Evolutionary conservation across 2,113 vertebrate genomes (phyloP).

Genomic region (Brachyhypopomus gauderio): DNA sequence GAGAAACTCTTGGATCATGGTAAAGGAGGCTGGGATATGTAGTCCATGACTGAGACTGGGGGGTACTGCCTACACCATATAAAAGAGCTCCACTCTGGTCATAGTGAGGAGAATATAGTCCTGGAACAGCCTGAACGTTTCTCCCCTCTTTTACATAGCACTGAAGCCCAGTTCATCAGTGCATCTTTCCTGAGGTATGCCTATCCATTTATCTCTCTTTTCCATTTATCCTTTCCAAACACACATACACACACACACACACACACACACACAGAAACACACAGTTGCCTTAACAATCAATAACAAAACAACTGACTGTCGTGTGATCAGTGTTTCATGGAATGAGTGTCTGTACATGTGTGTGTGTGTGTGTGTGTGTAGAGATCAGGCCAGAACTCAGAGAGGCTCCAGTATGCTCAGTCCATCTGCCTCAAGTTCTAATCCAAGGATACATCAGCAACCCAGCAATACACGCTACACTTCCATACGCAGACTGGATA

Average conservation of each 20-base stretch:
- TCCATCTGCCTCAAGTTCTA: slow-evolving; percentile 35
- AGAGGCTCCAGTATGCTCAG: slow-evolving; percentile 34
- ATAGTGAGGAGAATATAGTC: background rate
- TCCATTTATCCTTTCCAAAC: slow-evolving; percentile 9
- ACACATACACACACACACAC: slow-evolving; percentile 3
- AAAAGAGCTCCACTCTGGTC: background rate
- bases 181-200: background rate
- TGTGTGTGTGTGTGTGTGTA: slow-evolving; percentile 48
- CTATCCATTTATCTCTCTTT: slow-evolving; percentile 8
- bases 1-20: background rate
- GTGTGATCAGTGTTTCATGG: slow-evolving; percentile 42
- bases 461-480: background rate
- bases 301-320: slow-evolving; percentile 39
- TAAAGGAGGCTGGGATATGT: background rate
- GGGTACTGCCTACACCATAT: too few relatives aligned
- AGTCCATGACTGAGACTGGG: background rate
- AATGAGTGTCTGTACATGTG: background rate
- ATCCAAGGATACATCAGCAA: slow-evolving; percentile 38
- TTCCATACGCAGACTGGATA: too few relatives aligned
- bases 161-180: slow-evolving; percentile 10
- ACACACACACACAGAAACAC: slow-evolving; percentile 2
- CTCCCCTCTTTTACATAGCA: background rate
- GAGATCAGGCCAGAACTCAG: background rate
- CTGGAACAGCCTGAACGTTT: background rate
- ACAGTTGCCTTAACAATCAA: slow-evolving; percentile 25